phyloP scores from a whole-genome alignment of 1,140 invertebrate genomes.

The Sarcophaga peregrina region DNA sequence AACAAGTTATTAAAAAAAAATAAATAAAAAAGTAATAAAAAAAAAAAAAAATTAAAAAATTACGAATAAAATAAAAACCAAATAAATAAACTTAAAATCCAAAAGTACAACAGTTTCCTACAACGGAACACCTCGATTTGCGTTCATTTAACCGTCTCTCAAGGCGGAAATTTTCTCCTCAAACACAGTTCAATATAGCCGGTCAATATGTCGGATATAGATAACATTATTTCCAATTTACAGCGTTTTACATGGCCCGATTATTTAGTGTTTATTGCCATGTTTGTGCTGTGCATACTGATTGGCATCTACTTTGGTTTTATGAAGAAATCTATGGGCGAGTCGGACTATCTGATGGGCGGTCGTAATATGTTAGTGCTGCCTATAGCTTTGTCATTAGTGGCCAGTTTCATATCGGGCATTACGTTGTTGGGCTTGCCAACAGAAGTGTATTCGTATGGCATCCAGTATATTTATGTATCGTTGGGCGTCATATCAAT shows the following conservation, averaged over 20 bases:
- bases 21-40: neutral
- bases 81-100: neutral
- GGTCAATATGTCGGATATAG: constrained; percentile 67
- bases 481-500: constrained; percentile 74
- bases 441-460: constrained; percentile 91
- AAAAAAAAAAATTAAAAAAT: neutral
- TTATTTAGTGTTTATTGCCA: constrained; percentile 69
- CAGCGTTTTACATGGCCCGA: constrained; percentile 66
- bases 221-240: constrained; percentile 70
- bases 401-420: constrained; percentile 86
- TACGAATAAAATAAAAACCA: neutral
- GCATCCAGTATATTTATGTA: constrained; percentile 81
- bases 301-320: constrained; percentile 75
- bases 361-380: constrained; percentile 70
- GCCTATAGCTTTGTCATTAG: constrained; percentile 71
- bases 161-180: neutral
- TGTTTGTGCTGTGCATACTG: constrained; percentile 70
- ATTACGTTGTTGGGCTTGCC: constrained; percentile 91
- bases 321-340: constrained; percentile 70
- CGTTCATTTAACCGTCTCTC: neutral
- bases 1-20: constrained; percentile 2
- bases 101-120: neutral
- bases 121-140: neutral
- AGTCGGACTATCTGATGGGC: constrained; percentile 73
- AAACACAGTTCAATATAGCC: neutral